Percentiles rank a stretch among this genome's conserved stretches.
These are phyloP conservation scores for Tanypteryx hageni DNA, from an alignment of 2,888 invertebrate species.

Conservation along the genomic window DNA sequence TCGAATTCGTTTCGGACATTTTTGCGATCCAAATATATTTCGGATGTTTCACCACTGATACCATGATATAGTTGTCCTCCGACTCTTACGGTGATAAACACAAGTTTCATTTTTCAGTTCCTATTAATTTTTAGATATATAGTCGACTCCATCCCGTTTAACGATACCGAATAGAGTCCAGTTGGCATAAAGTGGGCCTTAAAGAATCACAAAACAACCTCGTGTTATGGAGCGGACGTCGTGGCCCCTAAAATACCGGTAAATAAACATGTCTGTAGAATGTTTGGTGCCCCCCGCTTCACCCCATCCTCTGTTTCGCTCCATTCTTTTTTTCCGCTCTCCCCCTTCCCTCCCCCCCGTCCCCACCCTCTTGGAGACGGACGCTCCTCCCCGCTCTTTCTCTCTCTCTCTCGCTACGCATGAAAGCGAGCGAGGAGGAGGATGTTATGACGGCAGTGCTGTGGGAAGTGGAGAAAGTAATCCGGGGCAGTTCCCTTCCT, in stretches of 20 bases:
- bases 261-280: conserved; percentile 53
- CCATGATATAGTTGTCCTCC: neutral
- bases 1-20: neutral
- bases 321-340: neutral
- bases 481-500: conserved; percentile 19
- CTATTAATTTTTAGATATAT: conserved; percentile 22
- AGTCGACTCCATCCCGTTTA: conserved; percentile 34
- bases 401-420: neutral
- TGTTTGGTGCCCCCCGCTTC: neutral
- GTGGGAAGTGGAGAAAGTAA: conserved; percentile 59
- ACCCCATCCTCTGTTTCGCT: neutral
- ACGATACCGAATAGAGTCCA: conserved; percentile 7
- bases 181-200: neutral
- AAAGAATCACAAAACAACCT: conserved; percentile 34
- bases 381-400: neutral
- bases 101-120: conserved; percentile 48
- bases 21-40: neutral
- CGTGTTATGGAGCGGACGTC: conserved; percentile 1
- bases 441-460: conserved; percentile 25
- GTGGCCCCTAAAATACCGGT: conserved; percentile 14
- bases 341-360: neutral
- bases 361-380: too few relatives aligned
- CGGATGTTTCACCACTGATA: neutral
- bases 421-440: conserved; percentile 36
- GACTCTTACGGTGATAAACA: conserved; percentile 12